Conservation (phyloP, 2,113 vertebrate species). For the Hemicordylus capensis region DNA sequence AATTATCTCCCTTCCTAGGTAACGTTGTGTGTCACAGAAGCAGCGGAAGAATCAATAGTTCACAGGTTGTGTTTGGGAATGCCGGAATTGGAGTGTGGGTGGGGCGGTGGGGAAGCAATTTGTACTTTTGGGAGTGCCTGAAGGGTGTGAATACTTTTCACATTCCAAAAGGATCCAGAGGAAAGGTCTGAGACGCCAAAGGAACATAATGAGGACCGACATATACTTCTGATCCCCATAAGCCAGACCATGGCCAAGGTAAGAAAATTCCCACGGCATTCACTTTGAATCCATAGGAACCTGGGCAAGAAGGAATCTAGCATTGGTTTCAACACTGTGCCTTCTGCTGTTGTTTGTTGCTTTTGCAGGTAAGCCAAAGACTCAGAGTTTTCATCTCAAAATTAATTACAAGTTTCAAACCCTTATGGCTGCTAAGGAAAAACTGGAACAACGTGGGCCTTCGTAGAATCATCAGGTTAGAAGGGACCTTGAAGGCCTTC, state of each 20-base stretch:
- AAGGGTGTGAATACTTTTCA: not conserved
- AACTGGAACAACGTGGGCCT: no score
- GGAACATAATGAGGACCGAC: not conserved
- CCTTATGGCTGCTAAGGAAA: not conserved
- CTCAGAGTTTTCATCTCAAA: not conserved
- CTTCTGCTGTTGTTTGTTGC: not conserved
- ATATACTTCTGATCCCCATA: no score
- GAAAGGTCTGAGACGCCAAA: not conserved
- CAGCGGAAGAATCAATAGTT: not conserved
- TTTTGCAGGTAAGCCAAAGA: not conserved
- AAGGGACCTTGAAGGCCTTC: no score
- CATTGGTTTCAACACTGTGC: no score
- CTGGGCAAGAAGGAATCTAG: not conserved
- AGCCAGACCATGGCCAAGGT: not conserved
- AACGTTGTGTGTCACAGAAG: not conserved
- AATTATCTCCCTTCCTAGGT: not conserved
- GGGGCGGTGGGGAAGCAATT: not conserved
- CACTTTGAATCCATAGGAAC: not conserved
- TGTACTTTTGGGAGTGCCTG: not conserved
- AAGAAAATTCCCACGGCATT: not conserved
- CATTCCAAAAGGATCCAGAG: not conserved
- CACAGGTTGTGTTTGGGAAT: not conserved
- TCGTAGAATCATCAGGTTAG: not conserved
- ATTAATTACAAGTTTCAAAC: no score
- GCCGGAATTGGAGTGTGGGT: not conserved